Percentiles rank a stretch among this genome's conserved stretches.
These are phyloP conservation scores for Drosophila orosa DNA, from an alignment of 1,140 invertebrate genomes.

Conservation along the genomic window DNA sequence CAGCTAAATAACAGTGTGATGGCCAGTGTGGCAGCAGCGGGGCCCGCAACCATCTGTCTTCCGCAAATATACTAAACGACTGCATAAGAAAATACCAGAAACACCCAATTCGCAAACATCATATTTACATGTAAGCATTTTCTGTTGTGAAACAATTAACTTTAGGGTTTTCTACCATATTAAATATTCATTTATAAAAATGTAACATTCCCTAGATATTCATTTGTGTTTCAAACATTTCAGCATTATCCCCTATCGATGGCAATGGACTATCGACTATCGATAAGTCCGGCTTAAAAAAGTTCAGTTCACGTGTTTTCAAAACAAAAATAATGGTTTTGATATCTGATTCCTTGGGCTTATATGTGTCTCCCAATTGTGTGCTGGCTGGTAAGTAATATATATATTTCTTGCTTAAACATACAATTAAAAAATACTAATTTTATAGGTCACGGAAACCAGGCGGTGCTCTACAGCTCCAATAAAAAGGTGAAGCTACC, in stretches of 20 bases:
- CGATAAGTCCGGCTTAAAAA: neutral
- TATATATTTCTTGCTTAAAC: neutral
- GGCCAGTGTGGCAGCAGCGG: constrained; percentile 13
- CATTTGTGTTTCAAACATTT: neutral
- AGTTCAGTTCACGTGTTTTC: constrained; percentile 12
- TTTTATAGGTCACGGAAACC: constrained; percentile 53
- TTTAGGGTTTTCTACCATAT: too few species aligned
- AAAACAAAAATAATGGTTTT: constrained; percentile 28
- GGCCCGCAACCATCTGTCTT: neutral
- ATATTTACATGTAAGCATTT: too few species aligned
- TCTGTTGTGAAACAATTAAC: too few species aligned
- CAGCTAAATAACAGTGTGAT: constrained; percentile 25
- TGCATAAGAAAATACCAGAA: neutral
- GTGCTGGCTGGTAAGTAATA: constrained; percentile 23
- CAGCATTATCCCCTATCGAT: too few species aligned
- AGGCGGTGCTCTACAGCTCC: constrained; percentile 24
- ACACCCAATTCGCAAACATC: neutral
- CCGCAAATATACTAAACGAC: neutral
- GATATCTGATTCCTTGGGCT: constrained; percentile 29
- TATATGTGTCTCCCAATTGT: constrained; percentile 22
- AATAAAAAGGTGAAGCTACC: constrained; percentile 22
- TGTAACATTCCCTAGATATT: neutral
- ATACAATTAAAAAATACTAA: neutral
- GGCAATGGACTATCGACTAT: neutral
- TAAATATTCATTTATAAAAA: neutral